Evolutionary conservation across 1,140 invertebrate genomes (phyloP).

Genomic region (Drosophila sproati): DNA sequence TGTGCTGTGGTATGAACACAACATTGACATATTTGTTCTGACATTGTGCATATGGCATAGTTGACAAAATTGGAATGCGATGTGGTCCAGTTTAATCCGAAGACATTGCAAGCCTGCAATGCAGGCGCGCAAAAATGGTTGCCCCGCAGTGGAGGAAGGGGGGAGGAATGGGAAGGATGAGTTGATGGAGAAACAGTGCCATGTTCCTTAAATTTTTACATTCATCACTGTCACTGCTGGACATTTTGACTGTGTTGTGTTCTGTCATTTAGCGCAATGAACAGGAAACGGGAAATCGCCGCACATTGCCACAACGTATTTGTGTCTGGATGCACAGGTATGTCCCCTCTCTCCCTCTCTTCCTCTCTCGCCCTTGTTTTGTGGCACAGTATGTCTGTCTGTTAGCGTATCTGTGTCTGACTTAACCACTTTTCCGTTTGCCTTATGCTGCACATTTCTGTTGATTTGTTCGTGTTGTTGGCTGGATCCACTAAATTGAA

Average conservation of each 20-base stretch:
- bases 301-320: neutral
- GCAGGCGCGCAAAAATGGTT: neutral
- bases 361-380: neutral
- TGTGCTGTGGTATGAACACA: neutral
- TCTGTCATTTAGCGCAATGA: slow-evolving; percentile 34
- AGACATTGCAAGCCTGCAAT: no score
- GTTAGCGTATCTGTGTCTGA: slow-evolving; percentile 1
- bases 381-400: neutral
- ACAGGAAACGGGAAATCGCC: slow-evolving; percentile 16
- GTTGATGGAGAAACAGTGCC: neutral
- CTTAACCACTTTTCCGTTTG: neutral
- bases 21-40: slow-evolving; percentile 5
- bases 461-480: slow-evolving; percentile 25
- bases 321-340: slow-evolving; percentile 6
- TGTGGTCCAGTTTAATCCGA: neutral
- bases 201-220: slow-evolving; percentile 13
- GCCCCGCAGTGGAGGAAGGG: neutral
- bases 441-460: slow-evolving; percentile 24
- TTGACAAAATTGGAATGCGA: slow-evolving; percentile 9
- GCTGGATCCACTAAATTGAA: slow-evolving; percentile 27
- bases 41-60: neutral
- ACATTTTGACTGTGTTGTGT: slow-evolving; percentile 10
- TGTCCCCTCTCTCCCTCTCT: neutral
- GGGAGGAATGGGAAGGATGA: neutral
- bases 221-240: slow-evolving; percentile 13